These are phyloP conservation scores for Myrmecobius fasciatus DNA, from an alignment of 2,113 vertebrate genomes.

Conservation along the genomic window DNA sequence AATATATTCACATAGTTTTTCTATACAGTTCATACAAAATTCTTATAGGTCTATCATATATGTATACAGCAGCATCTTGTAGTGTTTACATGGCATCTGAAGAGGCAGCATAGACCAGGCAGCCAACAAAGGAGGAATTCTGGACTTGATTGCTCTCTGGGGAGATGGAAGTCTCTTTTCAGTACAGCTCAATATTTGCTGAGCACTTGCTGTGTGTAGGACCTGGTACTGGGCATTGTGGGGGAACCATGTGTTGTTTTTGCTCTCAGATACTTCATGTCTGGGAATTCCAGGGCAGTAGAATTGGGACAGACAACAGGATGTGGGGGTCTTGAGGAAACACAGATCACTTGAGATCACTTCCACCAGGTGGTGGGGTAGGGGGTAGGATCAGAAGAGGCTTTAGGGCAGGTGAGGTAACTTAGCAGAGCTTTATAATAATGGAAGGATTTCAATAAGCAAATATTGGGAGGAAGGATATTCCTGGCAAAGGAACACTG, in stretches of 20 bases:
- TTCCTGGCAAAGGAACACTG: not conserved
- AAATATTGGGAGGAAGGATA: not conserved
- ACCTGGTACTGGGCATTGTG: not conserved
- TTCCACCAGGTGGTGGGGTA: not conserved
- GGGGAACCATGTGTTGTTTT: not conserved
- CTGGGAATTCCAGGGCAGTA: not conserved
- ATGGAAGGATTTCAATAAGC: not conserved
- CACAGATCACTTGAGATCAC: not conserved
- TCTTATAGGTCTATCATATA: not conserved
- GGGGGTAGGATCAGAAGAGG: not conserved
- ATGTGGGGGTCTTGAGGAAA: not conserved
- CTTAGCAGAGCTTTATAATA: not conserved
- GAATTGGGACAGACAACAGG: not conserved
- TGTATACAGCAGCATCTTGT: slow-evolving; percentile 69
- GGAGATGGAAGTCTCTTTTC: not conserved
- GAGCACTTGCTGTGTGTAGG: not conserved
- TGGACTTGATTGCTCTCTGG: not conserved
- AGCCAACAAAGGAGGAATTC: not conserved
- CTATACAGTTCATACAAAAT: slow-evolving; percentile 43
- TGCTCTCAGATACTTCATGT: not conserved
- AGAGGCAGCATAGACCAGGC: not conserved
- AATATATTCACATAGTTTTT: slow-evolving; percentile 73
- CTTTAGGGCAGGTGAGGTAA: not conserved
- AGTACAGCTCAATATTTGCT: not conserved
- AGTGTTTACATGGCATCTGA: slow-evolving; percentile 65